These are phyloP conservation scores for Amphipoea lucens DNA, from an alignment of 2,888 invertebrate genomes.

Conservation along the genomic window DNA sequence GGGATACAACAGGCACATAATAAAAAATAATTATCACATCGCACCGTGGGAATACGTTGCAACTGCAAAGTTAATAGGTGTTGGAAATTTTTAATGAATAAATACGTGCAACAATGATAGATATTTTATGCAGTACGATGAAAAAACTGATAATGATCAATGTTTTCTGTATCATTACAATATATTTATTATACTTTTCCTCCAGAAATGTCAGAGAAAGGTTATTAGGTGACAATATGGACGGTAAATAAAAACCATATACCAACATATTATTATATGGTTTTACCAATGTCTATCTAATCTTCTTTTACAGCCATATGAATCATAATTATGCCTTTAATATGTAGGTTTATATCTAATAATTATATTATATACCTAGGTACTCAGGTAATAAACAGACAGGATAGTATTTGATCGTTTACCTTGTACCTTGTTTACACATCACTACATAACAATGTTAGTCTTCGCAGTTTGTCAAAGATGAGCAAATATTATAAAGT, in stretches of 20 bases:
- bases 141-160: neutral
- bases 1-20: neutral
- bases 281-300: neutral
- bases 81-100: neutral
- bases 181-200: neutral
- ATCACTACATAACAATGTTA: neutral
- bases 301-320: neutral
- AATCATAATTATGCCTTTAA: neutral
- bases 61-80: neutral
- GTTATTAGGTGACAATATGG: neutral
- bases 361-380: neutral
- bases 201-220: neutral
- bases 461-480: slow-evolving; percentile 3
- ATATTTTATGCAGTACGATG: no score
- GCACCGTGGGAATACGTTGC: neutral
- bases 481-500: slow-evolving; percentile 3
- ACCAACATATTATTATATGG: neutral
- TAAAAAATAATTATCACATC: neutral
- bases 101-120: neutral
- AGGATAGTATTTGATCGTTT: neutral
- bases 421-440: neutral
- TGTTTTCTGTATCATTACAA: neutral
- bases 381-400: neutral
- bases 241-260: neutral
- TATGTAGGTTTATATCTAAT: neutral